Evolutionary conservation across 2,888 invertebrate genomes (phyloP).

Genomic region (Mellilla xanthometata): DNA sequence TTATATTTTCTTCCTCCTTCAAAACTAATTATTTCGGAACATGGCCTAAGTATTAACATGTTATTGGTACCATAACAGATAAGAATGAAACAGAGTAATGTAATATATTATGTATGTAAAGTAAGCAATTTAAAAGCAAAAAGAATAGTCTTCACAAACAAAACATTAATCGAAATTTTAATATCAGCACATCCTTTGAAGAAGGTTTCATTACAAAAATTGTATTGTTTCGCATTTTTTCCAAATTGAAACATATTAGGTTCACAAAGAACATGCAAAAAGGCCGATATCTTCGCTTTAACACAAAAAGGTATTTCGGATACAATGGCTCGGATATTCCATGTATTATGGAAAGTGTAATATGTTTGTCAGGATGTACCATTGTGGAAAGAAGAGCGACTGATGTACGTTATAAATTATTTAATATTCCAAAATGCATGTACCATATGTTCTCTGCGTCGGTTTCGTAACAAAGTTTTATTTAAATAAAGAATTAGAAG

Average conservation of each 20-base stretch:
- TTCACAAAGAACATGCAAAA: conserved; percentile 24
- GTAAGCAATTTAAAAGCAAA: too few relatives aligned
- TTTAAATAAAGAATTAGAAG: too few relatives aligned
- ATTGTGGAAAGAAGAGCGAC: background rate
- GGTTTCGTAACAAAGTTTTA: too few relatives aligned
- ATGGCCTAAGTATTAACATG: too few relatives aligned
- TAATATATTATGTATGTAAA: too few relatives aligned
- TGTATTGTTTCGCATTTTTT: conserved; percentile 31
- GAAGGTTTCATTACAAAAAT: conserved; percentile 37
- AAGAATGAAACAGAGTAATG: too few relatives aligned
- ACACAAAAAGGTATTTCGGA: conserved; percentile 23
- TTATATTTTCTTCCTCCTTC: too few relatives aligned
- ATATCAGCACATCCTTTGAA: conserved; percentile 44
- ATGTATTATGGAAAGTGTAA: conserved; percentile 14
- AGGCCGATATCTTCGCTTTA: conserved; percentile 17
- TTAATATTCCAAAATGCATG: too few relatives aligned
- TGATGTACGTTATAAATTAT: background rate
- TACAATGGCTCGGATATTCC: conserved; percentile 17
- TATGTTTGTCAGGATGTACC: conserved; percentile 7
- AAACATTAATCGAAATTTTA: conserved; percentile 30
- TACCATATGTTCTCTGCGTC: too few relatives aligned
- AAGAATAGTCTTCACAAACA: too few relatives aligned
- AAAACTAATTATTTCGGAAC: too few relatives aligned
- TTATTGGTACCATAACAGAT: too few relatives aligned
- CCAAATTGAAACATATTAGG: conserved; percentile 46